Conservation (phyloP, 2,888 invertebrate species). For the Sphaeridia pumilis region DNA sequence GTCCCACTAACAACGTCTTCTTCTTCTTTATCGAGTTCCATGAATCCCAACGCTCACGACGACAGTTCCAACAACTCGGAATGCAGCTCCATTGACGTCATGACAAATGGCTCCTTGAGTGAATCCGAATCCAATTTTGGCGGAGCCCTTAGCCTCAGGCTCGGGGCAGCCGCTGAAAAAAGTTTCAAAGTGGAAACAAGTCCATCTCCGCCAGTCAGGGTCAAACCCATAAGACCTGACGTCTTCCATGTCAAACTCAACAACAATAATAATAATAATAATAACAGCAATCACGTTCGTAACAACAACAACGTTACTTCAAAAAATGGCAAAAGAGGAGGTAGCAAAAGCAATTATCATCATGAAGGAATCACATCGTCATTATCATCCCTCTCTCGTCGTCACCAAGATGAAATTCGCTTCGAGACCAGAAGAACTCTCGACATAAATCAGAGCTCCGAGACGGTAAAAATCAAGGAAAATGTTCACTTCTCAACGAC, state of each 20-base stretch:
- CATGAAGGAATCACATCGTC: no score
- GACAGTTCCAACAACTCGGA: conserved; percentile 12
- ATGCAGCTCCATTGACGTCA: conserved; percentile 30
- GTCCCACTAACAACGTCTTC: no score
- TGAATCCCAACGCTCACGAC: conserved; percentile 3
- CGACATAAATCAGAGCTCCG: conserved; percentile 33
- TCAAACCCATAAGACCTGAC: neutral
- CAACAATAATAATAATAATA: neutral
- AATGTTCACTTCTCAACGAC: conserved; percentile 33
- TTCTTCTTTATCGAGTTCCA: no score
- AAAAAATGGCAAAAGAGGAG: neutral
- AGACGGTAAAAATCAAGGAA: conserved; percentile 34
- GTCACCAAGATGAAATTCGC: conserved; percentile 32
- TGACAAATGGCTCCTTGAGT: conserved; percentile 35
- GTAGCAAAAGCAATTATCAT: no score
- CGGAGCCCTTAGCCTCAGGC: neutral
- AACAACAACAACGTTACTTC: neutral
- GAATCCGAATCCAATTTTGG: conserved; percentile 23
- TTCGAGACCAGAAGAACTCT: conserved; percentile 33
- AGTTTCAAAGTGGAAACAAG: neutral
- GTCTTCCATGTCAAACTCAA: neutral
- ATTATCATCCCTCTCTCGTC: no score
- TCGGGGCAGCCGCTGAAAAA: neutral
- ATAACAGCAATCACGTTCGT: neutral
- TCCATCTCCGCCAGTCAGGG: neutral